phyloP scores from a whole-genome alignment of 2,797 vertebrate genomes.

The Sebastes baramenuke region DNA sequence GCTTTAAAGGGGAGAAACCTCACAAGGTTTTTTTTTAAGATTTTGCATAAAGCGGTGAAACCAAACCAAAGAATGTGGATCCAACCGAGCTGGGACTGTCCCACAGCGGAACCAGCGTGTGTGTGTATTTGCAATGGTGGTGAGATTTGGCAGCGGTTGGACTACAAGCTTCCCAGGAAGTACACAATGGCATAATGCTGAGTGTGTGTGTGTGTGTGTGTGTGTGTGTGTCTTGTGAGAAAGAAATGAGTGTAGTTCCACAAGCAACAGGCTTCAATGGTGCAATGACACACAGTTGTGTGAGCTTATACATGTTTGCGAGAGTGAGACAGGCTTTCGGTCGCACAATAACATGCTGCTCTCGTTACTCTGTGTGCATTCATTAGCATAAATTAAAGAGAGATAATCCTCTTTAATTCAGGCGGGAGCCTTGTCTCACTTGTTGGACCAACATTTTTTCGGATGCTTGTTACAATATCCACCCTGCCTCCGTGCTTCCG shows the following conservation, averaged over 20 bases:
- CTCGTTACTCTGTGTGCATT: conserved; percentile 71
- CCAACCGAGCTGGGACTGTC: conserved; percentile 24
- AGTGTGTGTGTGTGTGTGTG: conserved; percentile 24
- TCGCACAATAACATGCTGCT: conserved; percentile 65
- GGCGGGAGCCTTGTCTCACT: conserved; percentile 72
- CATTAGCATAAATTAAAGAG: conserved; percentile 82
- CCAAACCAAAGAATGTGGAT: conserved; percentile 37
- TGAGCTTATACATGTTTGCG: conserved; percentile 18
- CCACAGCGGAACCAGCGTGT: conserved; percentile 26
- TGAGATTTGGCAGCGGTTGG: conserved; percentile 40
- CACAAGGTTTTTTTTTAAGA: not conserved
- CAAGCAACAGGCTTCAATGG: conserved; percentile 55
- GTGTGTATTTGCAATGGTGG: conserved; percentile 3
- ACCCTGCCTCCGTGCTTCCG: conserved; percentile 37
- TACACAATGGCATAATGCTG: conserved; percentile 31
- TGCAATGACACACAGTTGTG: conserved; percentile 29
- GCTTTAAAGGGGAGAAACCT: not conserved
- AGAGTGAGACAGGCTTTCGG: conserved; percentile 41
- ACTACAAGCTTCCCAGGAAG: conserved; percentile 49
- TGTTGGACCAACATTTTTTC: conserved; percentile 73
- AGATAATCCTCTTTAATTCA: conserved; percentile 78
- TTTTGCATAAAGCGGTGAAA: not conserved
- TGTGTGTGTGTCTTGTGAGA: conserved; percentile 15
- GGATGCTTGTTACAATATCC: conserved; percentile 65
- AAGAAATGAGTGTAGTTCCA: conserved; percentile 27